Conservation (phyloP, 2,888 invertebrate genomes). For the Masnerella sp. region DNA sequence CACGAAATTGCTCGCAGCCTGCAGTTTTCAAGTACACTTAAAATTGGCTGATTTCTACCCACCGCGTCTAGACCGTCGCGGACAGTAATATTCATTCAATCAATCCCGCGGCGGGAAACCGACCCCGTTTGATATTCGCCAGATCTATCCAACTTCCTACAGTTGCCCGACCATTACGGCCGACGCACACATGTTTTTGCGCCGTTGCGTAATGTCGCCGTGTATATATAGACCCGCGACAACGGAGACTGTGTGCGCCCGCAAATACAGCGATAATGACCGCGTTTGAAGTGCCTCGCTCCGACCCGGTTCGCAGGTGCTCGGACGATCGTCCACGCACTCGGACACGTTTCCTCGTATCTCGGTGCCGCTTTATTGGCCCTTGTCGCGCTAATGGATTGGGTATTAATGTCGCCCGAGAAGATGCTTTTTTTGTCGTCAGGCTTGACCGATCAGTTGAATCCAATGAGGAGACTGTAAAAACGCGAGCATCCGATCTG, state of each 20-base stretch:
- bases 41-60: no score
- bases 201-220: slow-evolving; percentile 49
- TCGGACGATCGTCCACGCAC: slow-evolving; percentile 44
- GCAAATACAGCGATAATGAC: slow-evolving; percentile 59
- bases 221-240: slow-evolving; percentile 41
- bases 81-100: slow-evolving; percentile 9
- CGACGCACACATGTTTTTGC: slow-evolving; percentile 52
- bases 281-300: slow-evolving; percentile 46
- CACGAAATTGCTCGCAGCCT: no score
- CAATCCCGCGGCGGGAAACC: slow-evolving; percentile 15
- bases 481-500: slow-evolving; percentile 6
- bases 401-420: slow-evolving; percentile 39
- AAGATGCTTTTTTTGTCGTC: slow-evolving; percentile 14
- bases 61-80: no score
- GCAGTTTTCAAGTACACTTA: no score
- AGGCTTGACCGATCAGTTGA: slow-evolving; percentile 21
- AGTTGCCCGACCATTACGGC: slow-evolving; percentile 22
- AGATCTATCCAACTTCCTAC: slow-evolving; percentile 45
- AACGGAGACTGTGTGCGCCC: slow-evolving; percentile 32
- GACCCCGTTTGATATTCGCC: slow-evolving; percentile 36
- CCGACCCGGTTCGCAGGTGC: slow-evolving; percentile 58
- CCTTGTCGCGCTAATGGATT: slow-evolving; percentile 29
- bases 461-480: no score
- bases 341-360: slow-evolving; percentile 41
- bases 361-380: slow-evolving; percentile 16